Conservation (phyloP, 2,888 invertebrate genomes). For the Colletes collaris region DNA sequence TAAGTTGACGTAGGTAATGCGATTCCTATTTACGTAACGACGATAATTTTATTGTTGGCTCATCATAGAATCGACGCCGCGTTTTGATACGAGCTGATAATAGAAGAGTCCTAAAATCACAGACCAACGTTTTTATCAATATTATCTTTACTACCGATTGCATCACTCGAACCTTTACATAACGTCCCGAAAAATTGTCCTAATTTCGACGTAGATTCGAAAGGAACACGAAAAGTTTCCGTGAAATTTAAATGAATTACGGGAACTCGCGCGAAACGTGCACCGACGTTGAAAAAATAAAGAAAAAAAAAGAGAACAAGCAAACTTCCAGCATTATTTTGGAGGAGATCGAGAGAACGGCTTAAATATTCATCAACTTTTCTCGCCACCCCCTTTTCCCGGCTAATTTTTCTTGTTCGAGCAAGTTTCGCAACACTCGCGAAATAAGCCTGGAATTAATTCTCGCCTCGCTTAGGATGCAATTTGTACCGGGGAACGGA, state of each 20-base stretch:
- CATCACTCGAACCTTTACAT: background rate
- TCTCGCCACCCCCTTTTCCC: too few relatives aligned
- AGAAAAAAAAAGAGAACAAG: background rate
- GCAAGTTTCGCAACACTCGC: background rate
- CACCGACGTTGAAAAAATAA: background rate
- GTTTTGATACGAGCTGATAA: background rate
- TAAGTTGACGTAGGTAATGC: background rate
- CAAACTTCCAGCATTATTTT: background rate
- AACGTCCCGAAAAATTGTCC: background rate
- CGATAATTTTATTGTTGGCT: too few relatives aligned
- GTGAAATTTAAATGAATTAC: constrained; percentile 3
- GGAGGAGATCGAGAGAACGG: background rate
- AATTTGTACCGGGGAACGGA: background rate
- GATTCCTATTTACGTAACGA: constrained; percentile 1
- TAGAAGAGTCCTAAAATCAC: background rate
- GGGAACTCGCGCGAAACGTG: background rate
- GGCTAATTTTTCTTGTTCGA: background rate
- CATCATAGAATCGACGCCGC: background rate
- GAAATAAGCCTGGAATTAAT: background rate
- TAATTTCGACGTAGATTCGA: too few relatives aligned
- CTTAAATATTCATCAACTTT: background rate
- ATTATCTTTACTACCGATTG: constrained; percentile 13
- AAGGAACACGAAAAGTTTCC: too few relatives aligned
- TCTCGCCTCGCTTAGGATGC: background rate
- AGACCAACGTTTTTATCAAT: background rate